Base-by-base conservation (phyloP, 2,888 invertebrate genomes). In the Oconnorella tubifera region DNA sequence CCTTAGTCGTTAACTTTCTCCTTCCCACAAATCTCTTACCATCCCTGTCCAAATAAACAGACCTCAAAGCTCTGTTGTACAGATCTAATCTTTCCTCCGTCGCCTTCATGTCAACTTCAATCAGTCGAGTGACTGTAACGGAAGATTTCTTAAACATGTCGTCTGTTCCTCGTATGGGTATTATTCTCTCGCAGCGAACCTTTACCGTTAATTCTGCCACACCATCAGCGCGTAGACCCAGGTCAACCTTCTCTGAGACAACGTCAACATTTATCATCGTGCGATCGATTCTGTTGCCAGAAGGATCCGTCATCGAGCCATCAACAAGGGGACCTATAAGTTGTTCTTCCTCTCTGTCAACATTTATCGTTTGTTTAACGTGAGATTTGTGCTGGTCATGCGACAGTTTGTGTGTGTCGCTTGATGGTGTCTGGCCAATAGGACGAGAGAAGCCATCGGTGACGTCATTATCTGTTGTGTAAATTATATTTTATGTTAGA, bases 61-160 rank as follows among this genome's bases (percentile, higher is more conserved):
- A 40, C 14, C 25, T 10, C 59, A 79, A 77, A 29, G 78, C 77
- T 48, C 76, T 74, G 25, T 77, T 71, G 64, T 78, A 78, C 59
- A 80, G 69, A 14, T 75, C 74, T 40, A 77, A 70, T 25, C 80
- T 70, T 65, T 79, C 79, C 33, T 76, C 77, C 10, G 76, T 80
- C 27, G 77, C 80, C 49, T 74, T 68, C 50, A 81, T 70, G 69
- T 81, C 80, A n/a, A 81, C 77, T 67, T 81, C 79, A 55, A 80
- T 79, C 25, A 76, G 72, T 2, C 80, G 63, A 4, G 80, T 80
- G 6, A 81, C 80, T 51, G 80, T 78, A 29, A 80, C 80, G 32
- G 78, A 76, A 27, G 76, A 78, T 69, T 80, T 81, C 57, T 78
- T 73, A 77, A 78, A 81, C 58, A 81, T 76, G 67, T 81, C 78